A percentile compares a stretch with the other conserved stretches of the same genome.
phyloP scores from a whole-genome alignment of 1,140 invertebrate genomes.

The Heterodera schachtii region DNA sequence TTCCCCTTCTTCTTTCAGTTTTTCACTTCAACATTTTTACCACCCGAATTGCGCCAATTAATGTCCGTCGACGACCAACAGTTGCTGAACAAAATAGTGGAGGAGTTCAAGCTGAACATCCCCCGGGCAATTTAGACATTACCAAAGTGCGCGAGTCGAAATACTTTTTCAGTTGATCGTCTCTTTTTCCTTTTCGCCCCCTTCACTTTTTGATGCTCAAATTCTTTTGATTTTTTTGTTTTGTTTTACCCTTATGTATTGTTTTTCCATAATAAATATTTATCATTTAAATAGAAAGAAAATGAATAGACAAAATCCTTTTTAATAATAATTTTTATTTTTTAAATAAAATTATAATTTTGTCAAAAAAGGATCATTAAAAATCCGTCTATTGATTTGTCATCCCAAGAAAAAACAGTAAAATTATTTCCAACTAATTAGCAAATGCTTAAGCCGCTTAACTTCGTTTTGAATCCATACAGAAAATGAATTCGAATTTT shows the following conservation, averaged over 20 bases:
- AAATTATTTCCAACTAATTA: slow-evolving; percentile 64
- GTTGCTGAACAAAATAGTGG: slow-evolving; percentile 23
- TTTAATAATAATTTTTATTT: no score
- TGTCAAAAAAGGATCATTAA: slow-evolving; percentile 80
- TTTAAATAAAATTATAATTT: slow-evolving; percentile 90
- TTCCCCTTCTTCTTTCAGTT: slow-evolving; percentile 28
- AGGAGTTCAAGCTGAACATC: slow-evolving; percentile 48
- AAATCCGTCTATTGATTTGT: no score
- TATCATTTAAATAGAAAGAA: no score
- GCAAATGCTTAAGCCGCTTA: no score
- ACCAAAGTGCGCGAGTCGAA: slow-evolving; percentile 53
- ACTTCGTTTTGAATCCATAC: no score
- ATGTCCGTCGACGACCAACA: slow-evolving; percentile 16
- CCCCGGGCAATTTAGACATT: slow-evolving; percentile 56
- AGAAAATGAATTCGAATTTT: no score
- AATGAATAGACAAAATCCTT: no score
- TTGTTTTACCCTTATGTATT: no score
- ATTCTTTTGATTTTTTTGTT: neutral
- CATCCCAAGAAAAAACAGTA: no score
- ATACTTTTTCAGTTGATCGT: slow-evolving; percentile 59
- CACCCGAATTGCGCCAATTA: slow-evolving; percentile 21
- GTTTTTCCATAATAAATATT: no score
- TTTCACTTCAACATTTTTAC: slow-evolving; percentile 47
- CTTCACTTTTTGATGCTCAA: neutral
- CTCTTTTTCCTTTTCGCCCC: neutral